A percentile compares a stretch with the other conserved stretches of the same genome.
Evolutionary conservation across 2,888 invertebrate genomes (phyloP).

Genomic region (Lithodes maja): DNA sequence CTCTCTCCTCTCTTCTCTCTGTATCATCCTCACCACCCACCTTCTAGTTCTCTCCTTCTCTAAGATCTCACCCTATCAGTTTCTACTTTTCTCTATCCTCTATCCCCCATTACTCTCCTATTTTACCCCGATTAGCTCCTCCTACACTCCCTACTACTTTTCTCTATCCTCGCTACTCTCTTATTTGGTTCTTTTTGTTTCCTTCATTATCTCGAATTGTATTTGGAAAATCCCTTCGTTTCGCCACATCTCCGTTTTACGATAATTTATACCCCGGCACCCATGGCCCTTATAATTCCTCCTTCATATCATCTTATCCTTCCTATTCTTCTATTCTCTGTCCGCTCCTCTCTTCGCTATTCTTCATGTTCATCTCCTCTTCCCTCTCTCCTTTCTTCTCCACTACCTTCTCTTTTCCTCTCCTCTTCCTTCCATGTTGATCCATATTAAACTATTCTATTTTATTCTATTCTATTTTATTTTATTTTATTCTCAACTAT

Average conservation of each 20-base stretch:
- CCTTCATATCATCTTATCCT: background rate
- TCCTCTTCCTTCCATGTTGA: background rate
- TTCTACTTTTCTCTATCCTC: background rate
- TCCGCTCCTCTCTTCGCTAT: background rate
- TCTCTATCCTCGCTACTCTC: background rate
- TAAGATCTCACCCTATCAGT: too few relatives aligned
- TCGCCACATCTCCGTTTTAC: too few relatives aligned
- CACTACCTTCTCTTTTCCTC: background rate
- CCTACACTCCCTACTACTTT: background rate
- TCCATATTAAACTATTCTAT: background rate
- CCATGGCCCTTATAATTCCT: too few relatives aligned
- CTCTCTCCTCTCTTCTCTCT: slow-evolving; percentile 1
- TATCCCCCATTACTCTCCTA: background rate
- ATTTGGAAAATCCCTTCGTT: too few relatives aligned
- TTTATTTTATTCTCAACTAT: too few relatives aligned
- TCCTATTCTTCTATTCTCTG: background rate
- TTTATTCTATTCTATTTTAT: too few relatives aligned
- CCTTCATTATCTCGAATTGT: too few relatives aligned
- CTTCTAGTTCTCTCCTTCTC: background rate
- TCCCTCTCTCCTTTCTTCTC: background rate
- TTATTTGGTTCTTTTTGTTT: too few relatives aligned
- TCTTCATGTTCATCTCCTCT: background rate
- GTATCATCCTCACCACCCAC: background rate
- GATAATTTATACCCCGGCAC: too few relatives aligned
- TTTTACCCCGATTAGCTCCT: background rate